phyloP scores from a whole-genome alignment of 2,888 invertebrate genomes.

The Cataglyphis cursor region DNA sequence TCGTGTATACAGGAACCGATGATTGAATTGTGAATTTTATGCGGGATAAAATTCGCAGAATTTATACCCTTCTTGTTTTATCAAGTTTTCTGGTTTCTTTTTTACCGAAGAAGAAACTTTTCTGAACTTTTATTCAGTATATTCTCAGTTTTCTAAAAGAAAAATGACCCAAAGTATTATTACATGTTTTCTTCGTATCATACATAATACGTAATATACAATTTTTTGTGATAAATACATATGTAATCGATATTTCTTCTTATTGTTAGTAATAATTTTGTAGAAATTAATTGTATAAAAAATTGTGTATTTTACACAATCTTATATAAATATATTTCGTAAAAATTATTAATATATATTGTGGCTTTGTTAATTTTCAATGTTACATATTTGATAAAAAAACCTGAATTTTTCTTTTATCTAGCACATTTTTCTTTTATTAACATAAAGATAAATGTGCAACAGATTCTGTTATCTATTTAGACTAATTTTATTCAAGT shows the following conservation, averaged over 20 bases:
- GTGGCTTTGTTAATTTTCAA: background rate
- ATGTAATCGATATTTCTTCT: background rate
- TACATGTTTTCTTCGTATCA: background rate
- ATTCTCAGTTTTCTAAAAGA: background rate
- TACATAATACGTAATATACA: background rate
- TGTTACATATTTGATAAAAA: conserved; percentile 2
- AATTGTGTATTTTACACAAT: background rate
- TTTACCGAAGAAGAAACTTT: background rate
- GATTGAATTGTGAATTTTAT: background rate
- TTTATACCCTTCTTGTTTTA: background rate
- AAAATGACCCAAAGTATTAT: background rate
- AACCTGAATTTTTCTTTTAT: background rate
- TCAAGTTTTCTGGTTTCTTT: background rate
- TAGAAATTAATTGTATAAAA: background rate
- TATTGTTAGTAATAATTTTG: background rate
- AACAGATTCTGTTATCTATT: background rate
- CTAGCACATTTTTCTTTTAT: background rate
- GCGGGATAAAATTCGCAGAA: background rate
- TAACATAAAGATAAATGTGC: background rate
- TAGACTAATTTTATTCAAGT: background rate
- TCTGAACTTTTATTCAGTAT: background rate
- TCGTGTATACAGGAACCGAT: background rate
- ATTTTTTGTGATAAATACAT: background rate
- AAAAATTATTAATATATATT: background rate
- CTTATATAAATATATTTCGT: background rate